Evolutionary conservation across 2,888 invertebrate species (phyloP).

Genomic region (Teleiodes luculella): DNA sequence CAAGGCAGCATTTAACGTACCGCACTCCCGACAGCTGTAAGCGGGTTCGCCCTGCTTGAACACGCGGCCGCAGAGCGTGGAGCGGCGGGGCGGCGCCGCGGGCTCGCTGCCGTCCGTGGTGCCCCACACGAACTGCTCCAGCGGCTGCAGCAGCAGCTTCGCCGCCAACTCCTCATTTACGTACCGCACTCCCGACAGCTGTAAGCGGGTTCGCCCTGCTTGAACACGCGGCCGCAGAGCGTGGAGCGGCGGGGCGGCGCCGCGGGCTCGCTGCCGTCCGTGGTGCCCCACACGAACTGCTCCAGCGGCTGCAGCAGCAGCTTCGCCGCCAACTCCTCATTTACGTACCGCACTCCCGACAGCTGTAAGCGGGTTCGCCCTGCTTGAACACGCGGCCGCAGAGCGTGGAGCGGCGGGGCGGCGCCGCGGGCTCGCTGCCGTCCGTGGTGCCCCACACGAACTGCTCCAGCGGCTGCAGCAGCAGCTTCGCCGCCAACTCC

Average conservation of each 20-base stretch:
- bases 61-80: constrained; percentile 93
- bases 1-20: too few relatives aligned
- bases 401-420: constrained; percentile 83
- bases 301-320: constrained; percentile 85
- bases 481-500: too few relatives aligned
- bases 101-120: constrained; percentile 80
- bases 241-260: constrained; percentile 81
- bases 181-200: not conserved
- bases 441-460: constrained; percentile 87
- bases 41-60: constrained; percentile 83
- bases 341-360: constrained; percentile 91
- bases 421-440: constrained; percentile 82
- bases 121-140: constrained; percentile 90
- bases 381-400: constrained; percentile 97
- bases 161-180: too few relatives aligned
- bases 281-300: constrained; percentile 88
- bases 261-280: constrained; percentile 80
- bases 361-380: constrained; percentile 98
- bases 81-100: constrained; percentile 80
- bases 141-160: constrained; percentile 80
- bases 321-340: too few relatives aligned
- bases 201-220: constrained; percentile 64
- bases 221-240: constrained; percentile 96
- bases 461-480: constrained; percentile 87
- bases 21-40: not conserved